These are phyloP conservation scores for Hypotaenidia philippensis DNA, from an alignment of 2,797 vertebrate genomes.

Conservation along the genomic window DNA sequence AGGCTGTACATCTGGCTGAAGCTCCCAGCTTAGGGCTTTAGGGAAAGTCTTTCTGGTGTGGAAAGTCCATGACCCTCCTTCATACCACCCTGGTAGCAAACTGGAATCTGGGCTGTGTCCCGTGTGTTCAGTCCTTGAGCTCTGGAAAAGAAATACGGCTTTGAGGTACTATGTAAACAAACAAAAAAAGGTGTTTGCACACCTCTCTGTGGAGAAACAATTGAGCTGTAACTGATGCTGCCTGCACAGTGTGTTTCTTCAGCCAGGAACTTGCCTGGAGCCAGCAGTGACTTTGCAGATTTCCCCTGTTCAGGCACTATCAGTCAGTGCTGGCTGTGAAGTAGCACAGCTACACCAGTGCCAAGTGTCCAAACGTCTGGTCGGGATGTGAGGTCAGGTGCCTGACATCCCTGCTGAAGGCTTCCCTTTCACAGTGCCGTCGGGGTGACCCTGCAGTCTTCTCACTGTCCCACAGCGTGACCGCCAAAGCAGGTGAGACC, in stretches of 20 bases:
- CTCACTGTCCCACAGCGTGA: background rate
- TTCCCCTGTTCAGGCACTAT: background rate
- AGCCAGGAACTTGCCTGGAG: conserved; percentile 1
- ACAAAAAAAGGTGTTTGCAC: conserved; percentile 28
- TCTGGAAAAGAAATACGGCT: background rate
- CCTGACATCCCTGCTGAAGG: accelerated
- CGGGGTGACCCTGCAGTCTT: background rate
- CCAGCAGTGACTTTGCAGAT: conserved; percentile 2
- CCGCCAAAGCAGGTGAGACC: background rate
- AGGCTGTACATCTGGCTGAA: conserved; percentile 46
- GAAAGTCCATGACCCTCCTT: conserved; percentile 13
- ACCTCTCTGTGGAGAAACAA: conserved; percentile 47
- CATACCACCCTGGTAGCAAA: conserved; percentile 54
- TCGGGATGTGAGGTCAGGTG: background rate
- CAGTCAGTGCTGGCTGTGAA: background rate
- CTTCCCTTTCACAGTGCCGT: background rate
- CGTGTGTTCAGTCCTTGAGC: background rate
- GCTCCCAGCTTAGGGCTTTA: conserved; percentile 5
- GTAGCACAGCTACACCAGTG: background rate
- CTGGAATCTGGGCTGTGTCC: background rate
- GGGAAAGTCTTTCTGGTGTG: background rate
- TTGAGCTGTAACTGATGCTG: conserved; percentile 57
- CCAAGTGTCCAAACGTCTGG: background rate
- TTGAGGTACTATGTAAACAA: conserved; percentile 21
- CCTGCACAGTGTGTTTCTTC: background rate